Evolutionary conservation across 2,888 invertebrate genomes (phyloP), one percentile per base, ranked within the genome.

Genomic region (Eledona agricola): DNA sequence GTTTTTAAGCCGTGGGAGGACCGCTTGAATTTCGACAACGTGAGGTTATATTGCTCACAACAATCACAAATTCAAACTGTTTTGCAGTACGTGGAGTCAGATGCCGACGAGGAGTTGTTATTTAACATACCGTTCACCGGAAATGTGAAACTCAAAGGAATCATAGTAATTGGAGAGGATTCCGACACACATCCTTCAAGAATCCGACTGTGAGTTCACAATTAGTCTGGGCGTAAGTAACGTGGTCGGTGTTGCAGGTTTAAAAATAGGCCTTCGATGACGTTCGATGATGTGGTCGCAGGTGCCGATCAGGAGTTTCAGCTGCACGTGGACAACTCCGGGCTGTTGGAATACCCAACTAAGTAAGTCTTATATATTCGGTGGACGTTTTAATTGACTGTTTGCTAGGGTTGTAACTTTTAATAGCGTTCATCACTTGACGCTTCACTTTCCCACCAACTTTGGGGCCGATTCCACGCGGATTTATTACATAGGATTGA

Each of bases 81-180:
- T 40, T 45, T 80, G 12, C 75, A 96, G 95, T 93, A 81, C 82
- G 97, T 98, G 0, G 90, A 94, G 77, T 97, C 97, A 79, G 98
- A 98, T 82, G 89, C 86, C 1, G 98, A 98, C 78, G 92, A 93
- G 76, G 98, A 99, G 77, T 79, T 99, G 2, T 79, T 99, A 1
- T 95, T 99, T 72, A 97, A 96, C 74, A 93, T 98, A 69, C 97
- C 97, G 13, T 99, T 99, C 73, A 93, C 94, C 20, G 96, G 96
- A 17, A 93, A 92, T 79, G 83, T 99, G 1, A 97, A 97, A 76
- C 78, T 99, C 35, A 96, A 96, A 79, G 97, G 97, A 4, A 85
- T 99, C 25, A 90, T 93, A 64, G 79, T 99, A 40, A 83, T 90
- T 62, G 97, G 97, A n/a, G 93, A 92, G 58, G 89, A 94, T 72